A percentile compares a stretch with the other conserved stretches of the same genome.
Evolutionary conservation across 2,888 invertebrate species (phyloP).

Genomic region (Caprella mutica): DNA sequence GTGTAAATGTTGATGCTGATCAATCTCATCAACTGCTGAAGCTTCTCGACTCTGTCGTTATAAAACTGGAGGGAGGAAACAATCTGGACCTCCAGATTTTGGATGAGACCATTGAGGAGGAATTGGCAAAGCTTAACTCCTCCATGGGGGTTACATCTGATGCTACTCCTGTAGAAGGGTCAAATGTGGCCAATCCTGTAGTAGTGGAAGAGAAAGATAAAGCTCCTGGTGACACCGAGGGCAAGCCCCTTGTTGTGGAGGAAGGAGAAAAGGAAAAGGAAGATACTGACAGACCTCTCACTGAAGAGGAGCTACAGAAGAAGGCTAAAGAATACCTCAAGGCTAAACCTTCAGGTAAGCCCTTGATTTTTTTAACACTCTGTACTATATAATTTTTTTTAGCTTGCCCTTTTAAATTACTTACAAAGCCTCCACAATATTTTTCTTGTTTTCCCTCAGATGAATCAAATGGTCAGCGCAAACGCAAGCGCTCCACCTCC

Average conservation of each 20-base stretch:
- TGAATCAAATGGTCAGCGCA: slow-evolving; percentile 17
- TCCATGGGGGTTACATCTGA: slow-evolving; percentile 24
- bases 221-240: too few relatives aligned
- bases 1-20: slow-evolving; percentile 70
- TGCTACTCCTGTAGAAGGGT: too few relatives aligned
- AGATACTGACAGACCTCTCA: slow-evolving; percentile 37
- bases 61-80: slow-evolving; percentile 75
- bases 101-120: slow-evolving; percentile 27
- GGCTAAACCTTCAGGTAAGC: slow-evolving; percentile 42
- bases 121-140: slow-evolving; percentile 24
- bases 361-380: too few relatives aligned
- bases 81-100: slow-evolving; percentile 38
- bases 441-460: not conserved
- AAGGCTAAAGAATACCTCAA: slow-evolving; percentile 48
- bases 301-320: slow-evolving; percentile 46
- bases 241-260: slow-evolving; percentile 30
- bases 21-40: slow-evolving; percentile 63
- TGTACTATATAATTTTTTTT: too few relatives aligned
- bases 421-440: too few relatives aligned
- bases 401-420: too few relatives aligned
- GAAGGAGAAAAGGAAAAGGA: slow-evolving; percentile 43
- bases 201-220: too few relatives aligned
- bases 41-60: slow-evolving; percentile 88
- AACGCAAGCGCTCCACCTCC: slow-evolving; percentile 25
- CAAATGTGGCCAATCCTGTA: too few relatives aligned